Conservation (phyloP, 2,797 vertebrate genomes). For the Danio kyathit region DNA sequence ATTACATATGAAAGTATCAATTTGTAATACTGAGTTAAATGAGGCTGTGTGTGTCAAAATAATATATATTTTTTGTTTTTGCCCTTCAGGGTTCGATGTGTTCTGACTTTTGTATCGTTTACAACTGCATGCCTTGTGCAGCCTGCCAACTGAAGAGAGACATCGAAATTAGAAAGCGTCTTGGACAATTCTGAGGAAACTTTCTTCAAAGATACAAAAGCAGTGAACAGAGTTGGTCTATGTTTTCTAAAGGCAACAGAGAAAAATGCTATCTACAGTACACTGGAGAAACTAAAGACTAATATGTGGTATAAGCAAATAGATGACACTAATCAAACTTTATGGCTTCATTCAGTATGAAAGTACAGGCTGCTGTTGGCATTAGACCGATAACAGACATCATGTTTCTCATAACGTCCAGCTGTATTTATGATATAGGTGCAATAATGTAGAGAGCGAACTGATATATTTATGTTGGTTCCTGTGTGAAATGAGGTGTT, state of each 20-base stretch:
- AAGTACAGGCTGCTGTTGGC: not conserved
- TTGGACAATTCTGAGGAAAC: constrained; percentile 22
- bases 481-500: not conserved
- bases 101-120: constrained; percentile 4
- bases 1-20: too few relatives aligned
- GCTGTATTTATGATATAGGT: not conserved
- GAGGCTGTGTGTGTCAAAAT: not conserved
- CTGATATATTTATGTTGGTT: not conserved
- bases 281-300: not conserved
- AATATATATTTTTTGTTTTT: not conserved
- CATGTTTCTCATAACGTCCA: not conserved
- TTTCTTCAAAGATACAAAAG: not conserved
- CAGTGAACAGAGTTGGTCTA: not conserved
- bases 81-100: constrained; percentile 82
- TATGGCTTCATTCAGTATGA: not conserved
- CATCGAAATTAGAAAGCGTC: constrained; percentile 69
- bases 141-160: constrained; percentile 89
- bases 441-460: not conserved
- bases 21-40: too few relatives aligned
- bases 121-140: constrained; percentile 68
- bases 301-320: not conserved
- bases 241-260: not conserved
- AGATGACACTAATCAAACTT: not conserved
- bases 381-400: not conserved
- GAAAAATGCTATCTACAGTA: not conserved